Evolutionary conservation across 2,888 invertebrate genomes (phyloP).

Genomic region (Polyommatus icarus): DNA sequence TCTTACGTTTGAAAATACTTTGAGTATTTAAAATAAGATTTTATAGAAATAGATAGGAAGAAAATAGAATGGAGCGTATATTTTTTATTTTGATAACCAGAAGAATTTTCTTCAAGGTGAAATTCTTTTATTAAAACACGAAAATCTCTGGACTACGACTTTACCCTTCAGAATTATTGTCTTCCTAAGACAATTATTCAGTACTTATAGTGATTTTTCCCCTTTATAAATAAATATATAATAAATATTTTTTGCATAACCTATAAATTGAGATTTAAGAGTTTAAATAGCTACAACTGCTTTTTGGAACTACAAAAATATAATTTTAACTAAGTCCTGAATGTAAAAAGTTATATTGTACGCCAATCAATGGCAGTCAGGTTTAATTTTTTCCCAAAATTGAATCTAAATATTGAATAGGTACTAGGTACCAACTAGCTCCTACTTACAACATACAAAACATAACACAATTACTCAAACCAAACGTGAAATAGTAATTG

Average conservation of each 20-base stretch:
- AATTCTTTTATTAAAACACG: neutral
- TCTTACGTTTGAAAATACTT: slow-evolving; percentile 5
- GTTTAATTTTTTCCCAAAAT: neutral
- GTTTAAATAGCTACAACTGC: too few species aligned
- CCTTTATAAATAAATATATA: too few species aligned
- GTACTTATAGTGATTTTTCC: too few species aligned
- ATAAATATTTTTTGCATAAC: too few species aligned
- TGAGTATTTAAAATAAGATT: slow-evolving; percentile 7
- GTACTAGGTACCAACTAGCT: neutral
- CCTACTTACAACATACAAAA: neutral
- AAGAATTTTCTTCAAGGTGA: neutral
- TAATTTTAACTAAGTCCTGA: too few species aligned
- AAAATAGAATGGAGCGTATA: slow-evolving; percentile 13
- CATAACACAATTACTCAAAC: neutral
- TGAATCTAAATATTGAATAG: neutral
- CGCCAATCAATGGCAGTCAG: neutral
- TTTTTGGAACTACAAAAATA: too few species aligned
- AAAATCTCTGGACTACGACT: neutral
- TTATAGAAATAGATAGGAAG: slow-evolving; percentile 9
- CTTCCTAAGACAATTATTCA: too few species aligned
- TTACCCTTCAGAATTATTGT: neutral
- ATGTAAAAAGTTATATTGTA: too few species aligned
- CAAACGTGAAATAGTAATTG: neutral
- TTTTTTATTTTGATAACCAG: slow-evolving; percentile 5
- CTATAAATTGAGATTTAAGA: too few species aligned